Evolutionary conservation across 2,113 vertebrate genomes (phyloP).

Genomic region (Alosa alosa): DNA sequence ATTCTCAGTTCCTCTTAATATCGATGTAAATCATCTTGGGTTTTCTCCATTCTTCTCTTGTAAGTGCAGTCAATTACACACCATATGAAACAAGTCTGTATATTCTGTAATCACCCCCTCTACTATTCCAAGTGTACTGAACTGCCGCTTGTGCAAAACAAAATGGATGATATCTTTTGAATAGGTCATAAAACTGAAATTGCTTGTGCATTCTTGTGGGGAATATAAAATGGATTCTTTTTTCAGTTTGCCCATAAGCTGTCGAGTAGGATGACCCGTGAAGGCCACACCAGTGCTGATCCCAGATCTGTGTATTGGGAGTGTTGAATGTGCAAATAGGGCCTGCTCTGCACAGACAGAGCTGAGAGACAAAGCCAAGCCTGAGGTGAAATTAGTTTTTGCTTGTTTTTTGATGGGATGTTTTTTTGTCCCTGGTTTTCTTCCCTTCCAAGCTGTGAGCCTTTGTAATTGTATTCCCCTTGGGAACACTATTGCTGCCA

Average conservation of each 20-base stretch:
- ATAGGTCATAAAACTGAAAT: background rate
- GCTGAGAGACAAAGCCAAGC: background rate
- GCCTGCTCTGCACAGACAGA: background rate
- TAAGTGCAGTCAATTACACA: background rate
- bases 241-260: background rate
- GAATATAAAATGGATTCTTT: background rate
- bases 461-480: conserved; percentile 4
- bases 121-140: background rate
- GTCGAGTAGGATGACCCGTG: background rate
- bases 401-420: background rate
- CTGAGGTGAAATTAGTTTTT: background rate
- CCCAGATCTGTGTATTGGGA: background rate
- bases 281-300: background rate
- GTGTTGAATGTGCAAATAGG: background rate
- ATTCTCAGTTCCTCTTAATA: background rate
- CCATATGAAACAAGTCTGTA: background rate
- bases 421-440: background rate
- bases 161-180: conserved; percentile 3
- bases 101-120: conserved; percentile 7
- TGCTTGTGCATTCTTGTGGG: background rate
- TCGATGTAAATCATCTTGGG: background rate
- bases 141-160: background rate
- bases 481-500: background rate
- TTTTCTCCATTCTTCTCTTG: background rate
- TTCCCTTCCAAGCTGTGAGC: background rate